Conservation (phyloP, 2,113 vertebrate genomes). For the Cyanoliseus patagonus region DNA sequence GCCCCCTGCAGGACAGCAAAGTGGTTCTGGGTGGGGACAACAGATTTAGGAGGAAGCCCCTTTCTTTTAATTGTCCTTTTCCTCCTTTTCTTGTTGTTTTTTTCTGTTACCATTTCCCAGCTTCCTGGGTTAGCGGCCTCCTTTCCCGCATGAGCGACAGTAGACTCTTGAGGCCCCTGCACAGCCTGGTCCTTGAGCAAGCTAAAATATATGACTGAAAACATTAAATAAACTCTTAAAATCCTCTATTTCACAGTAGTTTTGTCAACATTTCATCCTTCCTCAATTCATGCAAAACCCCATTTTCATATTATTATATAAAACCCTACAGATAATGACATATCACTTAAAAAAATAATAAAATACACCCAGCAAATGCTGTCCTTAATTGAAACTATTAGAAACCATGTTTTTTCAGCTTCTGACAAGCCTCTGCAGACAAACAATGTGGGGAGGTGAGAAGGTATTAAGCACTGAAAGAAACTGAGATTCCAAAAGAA, state of each 20-base stretch:
- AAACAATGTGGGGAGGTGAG: neutral
- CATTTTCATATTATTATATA: neutral
- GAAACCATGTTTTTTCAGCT: neutral
- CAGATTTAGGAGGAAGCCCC: no score
- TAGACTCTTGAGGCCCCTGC: no score
- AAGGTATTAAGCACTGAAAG: neutral
- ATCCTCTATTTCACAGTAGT: neutral
- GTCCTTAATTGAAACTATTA: neutral
- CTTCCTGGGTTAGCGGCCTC: no score
- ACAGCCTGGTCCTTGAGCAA: no score
- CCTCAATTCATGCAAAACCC: neutral
- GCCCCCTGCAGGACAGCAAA: no score
- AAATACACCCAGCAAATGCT: neutral
- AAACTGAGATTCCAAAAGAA: conserved; percentile 15
- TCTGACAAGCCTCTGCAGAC: neutral
- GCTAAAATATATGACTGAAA: neutral
- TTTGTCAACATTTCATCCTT: conserved; percentile 1
- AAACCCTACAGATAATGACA: neutral
- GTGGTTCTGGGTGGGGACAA: no score
- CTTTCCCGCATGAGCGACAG: no score
- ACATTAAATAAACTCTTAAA: neutral
- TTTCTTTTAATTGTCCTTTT: no score
- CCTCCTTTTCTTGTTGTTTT: no score
- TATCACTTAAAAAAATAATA: neutral
- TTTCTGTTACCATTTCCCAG: no score